Conservation (phyloP, 1,140 invertebrate genomes). For the Hyphantria cunea region DNA sequence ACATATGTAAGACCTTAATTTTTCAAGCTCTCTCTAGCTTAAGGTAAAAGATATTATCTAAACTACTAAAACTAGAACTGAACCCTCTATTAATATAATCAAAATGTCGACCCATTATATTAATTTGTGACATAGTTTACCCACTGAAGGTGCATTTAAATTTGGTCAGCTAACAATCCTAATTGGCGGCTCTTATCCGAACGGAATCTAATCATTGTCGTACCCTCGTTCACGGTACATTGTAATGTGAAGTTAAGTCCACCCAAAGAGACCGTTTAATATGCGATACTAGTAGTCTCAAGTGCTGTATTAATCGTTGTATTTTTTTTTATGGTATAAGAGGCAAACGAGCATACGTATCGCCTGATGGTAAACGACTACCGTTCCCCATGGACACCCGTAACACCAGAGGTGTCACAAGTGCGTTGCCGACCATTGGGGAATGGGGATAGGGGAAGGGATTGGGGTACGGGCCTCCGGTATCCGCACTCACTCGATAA, state of each 20-base stretch:
- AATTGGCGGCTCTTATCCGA: slow-evolving; percentile 15
- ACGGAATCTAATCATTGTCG: slow-evolving; percentile 13
- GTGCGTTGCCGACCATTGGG: too few species aligned
- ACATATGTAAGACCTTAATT: too few species aligned
- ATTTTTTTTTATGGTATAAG: too few species aligned
- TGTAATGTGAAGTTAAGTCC: slow-evolving; percentile 9
- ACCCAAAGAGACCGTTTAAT: slow-evolving; percentile 7
- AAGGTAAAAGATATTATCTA: not conserved
- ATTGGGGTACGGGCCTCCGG: too few species aligned
- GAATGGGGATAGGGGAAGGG: too few species aligned
- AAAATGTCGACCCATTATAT: slow-evolving; percentile 18
- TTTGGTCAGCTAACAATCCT: slow-evolving; percentile 7
- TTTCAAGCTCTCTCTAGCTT: too few species aligned
- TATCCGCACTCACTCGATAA: too few species aligned
- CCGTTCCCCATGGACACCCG: too few species aligned
- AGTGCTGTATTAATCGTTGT: too few species aligned
- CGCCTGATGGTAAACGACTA: too few species aligned
- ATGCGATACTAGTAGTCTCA: slow-evolving; percentile 2
- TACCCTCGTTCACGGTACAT: slow-evolving; percentile 8
- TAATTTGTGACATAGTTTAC: slow-evolving; percentile 11
- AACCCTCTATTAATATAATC: not conserved
- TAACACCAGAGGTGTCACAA: too few species aligned
- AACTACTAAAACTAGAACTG: not conserved
- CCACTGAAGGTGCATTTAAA: slow-evolving; percentile 16
- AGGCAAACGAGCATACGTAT: too few species aligned